Evolutionary conservation across 2,888 invertebrate genomes (phyloP).

Genomic region (Elysia crispata): DNA sequence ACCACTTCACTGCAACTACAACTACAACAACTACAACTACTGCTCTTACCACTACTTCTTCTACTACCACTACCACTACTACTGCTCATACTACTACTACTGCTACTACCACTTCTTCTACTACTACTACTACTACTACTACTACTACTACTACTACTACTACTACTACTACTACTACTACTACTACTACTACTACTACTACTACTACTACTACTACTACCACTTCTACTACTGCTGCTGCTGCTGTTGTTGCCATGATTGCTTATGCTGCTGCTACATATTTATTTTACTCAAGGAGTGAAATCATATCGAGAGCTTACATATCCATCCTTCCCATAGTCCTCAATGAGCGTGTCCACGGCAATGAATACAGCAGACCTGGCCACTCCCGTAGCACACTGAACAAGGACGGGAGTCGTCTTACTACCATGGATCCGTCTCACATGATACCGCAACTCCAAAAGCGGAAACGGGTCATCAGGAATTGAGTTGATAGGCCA

Average conservation of each 20-base stretch:
- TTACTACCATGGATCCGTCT: slow-evolving; percentile 55
- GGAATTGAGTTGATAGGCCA: slow-evolving; percentile 75
- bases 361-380: slow-evolving; percentile 75
- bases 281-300: too few relatives aligned
- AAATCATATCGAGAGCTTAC: not conserved
- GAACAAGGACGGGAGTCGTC: slow-evolving; percentile 69
- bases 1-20: not conserved
- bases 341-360: slow-evolving; percentile 71
- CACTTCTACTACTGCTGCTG: slow-evolving; percentile 20
- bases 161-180: slow-evolving; percentile 1
- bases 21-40: not conserved
- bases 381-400: slow-evolving; percentile 76
- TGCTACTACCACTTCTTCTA: too few relatives aligned
- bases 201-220: not conserved
- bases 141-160: not conserved
- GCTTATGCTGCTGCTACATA: too few relatives aligned
- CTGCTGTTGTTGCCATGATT: slow-evolving; percentile 17
- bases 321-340: slow-evolving; percentile 59
- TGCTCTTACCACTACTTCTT: too few relatives aligned
- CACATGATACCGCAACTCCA: slow-evolving; percentile 70
- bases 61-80: too few relatives aligned
- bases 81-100: too few relatives aligned
- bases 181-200: slow-evolving; percentile 9
- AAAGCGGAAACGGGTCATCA: slow-evolving; percentile 70
- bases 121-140: too few relatives aligned